Evolutionary conservation across 1,140 invertebrate genomes (phyloP).

Genomic region (Lordiphosa mommai): DNA sequence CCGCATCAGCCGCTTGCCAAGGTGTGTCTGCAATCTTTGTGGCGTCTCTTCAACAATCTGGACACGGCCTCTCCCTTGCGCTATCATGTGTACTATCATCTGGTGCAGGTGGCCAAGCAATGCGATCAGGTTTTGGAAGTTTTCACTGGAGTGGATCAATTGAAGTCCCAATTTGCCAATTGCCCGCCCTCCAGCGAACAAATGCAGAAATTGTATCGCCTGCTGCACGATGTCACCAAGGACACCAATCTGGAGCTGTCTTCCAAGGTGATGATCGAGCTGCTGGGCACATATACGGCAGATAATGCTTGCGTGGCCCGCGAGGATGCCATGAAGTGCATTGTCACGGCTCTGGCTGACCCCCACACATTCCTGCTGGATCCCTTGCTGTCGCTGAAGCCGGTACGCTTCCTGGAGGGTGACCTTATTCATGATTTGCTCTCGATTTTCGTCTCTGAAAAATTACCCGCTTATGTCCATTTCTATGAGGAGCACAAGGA

Average conservation of each 20-base stretch:
- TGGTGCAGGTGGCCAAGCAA: slow-evolving; percentile 92
- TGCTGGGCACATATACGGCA: slow-evolving; percentile 96
- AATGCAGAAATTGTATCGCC: slow-evolving; percentile 93
- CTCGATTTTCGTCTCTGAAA: slow-evolving; percentile 97
- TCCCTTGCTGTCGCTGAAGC: slow-evolving; percentile 94
- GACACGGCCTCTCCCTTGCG: slow-evolving; percentile 90
- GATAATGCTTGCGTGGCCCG: slow-evolving; percentile 97
- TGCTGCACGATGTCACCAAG: slow-evolving; percentile 92
- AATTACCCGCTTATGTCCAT: slow-evolving; percentile 91
- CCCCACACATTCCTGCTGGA: slow-evolving; percentile 97
- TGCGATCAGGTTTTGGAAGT: slow-evolving; percentile 91
- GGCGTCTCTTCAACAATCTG: slow-evolving; percentile 94
- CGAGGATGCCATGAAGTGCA: slow-evolving; percentile 98
- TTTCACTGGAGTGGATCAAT: slow-evolving; percentile 88
- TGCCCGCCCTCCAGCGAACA: slow-evolving; percentile 94
- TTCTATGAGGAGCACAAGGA: slow-evolving; percentile 97
- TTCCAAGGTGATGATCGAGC: slow-evolving; percentile 97
- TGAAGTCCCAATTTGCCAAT: slow-evolving; percentile 90
- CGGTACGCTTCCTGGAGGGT: slow-evolving; percentile 96
- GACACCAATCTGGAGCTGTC: slow-evolving; percentile 90
- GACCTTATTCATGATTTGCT: slow-evolving; percentile 97
- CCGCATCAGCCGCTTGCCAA: slow-evolving; percentile 90
- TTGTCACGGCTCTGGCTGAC: slow-evolving; percentile 95
- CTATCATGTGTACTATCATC: slow-evolving; percentile 95
- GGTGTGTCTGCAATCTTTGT: slow-evolving; percentile 92